Base-by-base conservation (phyloP, 2,113 vertebrate species). In the Neolamprologus fasciatus region DNA sequence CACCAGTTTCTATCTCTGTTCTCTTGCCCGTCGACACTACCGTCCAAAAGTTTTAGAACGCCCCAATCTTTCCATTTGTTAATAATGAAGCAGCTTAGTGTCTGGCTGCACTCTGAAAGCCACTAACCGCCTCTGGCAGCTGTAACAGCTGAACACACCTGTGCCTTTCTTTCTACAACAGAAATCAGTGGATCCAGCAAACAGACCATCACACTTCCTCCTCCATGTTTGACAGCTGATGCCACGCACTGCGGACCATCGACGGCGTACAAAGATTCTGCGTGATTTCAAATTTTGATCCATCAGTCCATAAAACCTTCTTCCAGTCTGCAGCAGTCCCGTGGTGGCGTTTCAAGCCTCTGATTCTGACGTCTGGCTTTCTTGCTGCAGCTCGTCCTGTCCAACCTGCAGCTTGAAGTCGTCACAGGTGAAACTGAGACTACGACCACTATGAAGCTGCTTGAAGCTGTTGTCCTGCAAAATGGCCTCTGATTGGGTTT, bases 1-100 rank as follows among this genome's bases (percentile, higher is more conserved):
- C 57, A 31, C 26, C 57, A 31, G 57, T 61, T 31, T 61, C 26
- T 31, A n/a, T n/a, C n/a, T n/a, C n/a, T n/a, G n/a, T n/a, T 16
- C 55, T 57, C 14, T 58, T 4, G 26, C 26, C 26, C 5, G 1
- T 31, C 55, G 0, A 17, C 57, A 17, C 12, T 8, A 28, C 23
- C 7, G 1, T 57, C 54, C 8, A 1, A 31, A 3, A 17, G 26
- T 9, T 17, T 31, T 61, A 9, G 0, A 61, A 61, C 0, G 4
- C 57, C 8, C 4, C 7, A 58, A 14, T 57, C 5, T 57, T 57
- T 28, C 23, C 14, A 31, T 14, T 58, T 58, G 13, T 61, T 61
- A 9, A 61, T 5, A 9, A 31, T 61, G 28, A 61, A 1, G 16
- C 28, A 63, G 28, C 13, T 33, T 61, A 61, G 1, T 63, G 58